Percentiles rank a stretch among this genome's conserved stretches.
phyloP scores from a whole-genome alignment of 1,140 invertebrate genomes.

The Drosophila athabasca region DNA sequence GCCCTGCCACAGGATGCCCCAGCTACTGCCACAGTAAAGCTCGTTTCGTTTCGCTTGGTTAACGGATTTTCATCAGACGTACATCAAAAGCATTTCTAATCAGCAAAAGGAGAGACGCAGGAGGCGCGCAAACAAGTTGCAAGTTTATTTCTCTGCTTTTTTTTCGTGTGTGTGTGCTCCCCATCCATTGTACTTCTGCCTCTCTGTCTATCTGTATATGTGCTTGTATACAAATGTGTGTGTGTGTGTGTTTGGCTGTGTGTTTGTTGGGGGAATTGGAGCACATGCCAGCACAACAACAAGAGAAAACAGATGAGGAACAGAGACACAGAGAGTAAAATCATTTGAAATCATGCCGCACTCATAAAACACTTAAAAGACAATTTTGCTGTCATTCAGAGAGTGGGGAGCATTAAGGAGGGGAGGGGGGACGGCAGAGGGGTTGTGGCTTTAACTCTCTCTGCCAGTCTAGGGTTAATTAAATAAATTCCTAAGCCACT shows the following conservation, averaged over 20 bases:
- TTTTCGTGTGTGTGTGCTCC: constrained; percentile 16
- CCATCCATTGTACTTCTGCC: constrained; percentile 7
- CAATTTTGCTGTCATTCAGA: constrained; percentile 60
- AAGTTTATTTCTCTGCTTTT: constrained; percentile 57
- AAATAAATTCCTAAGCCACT: constrained; percentile 66
- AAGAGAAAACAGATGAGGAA: constrained; percentile 7
- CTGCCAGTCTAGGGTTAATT: constrained; percentile 69
- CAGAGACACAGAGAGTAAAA: constrained; percentile 50
- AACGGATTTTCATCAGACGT: constrained; percentile 63
- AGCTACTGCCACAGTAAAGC: neutral
- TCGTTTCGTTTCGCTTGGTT: constrained; percentile 25
- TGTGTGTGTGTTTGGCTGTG: constrained; percentile 25
- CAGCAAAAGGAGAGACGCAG: constrained; percentile 34
- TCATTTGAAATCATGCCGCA: constrained; percentile 63
- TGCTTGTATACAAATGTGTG: constrained; percentile 14
- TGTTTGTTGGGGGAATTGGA: constrained; percentile 55
- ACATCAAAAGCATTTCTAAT: constrained; percentile 76
- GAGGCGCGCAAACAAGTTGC: constrained; percentile 71
- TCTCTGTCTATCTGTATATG: constrained; percentile 14
- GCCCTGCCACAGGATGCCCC: constrained; percentile 21
- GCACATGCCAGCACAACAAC: constrained; percentile 53
- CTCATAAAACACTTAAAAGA: constrained; percentile 74
- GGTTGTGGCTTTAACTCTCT: constrained; percentile 16
- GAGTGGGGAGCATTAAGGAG: neutral
- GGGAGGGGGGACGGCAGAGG: constrained; percentile 6